Base-by-base conservation (phyloP, 2,888 invertebrate genomes). In the Rugalucina vietnamica region DNA sequence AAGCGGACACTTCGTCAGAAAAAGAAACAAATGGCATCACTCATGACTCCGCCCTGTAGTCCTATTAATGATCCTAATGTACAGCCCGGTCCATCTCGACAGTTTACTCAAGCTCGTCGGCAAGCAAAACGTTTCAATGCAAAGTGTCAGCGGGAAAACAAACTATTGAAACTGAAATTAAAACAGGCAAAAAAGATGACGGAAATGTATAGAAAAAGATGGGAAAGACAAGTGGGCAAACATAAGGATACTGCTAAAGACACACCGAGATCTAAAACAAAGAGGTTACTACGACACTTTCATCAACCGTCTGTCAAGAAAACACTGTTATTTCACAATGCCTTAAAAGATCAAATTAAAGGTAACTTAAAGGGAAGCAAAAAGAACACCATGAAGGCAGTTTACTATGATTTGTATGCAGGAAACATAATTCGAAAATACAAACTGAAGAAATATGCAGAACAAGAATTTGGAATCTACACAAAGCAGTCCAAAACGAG, bases 101-200 rank as follows among this genome's bases (percentile, higher is more conserved):
- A 54, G 54, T n/a, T n/a, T n/a, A 54, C 12, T 5, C 54, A 54
- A 21, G n/a, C 21, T 5, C n/a, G 21, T 21, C 12, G n/a, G n/a
- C 12, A 54, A 24, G n/a, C 12, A 21, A 21, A 12, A n/a, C 12
- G n/a, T n/a, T 14, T n/a, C 8, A 54, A n/a, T 5, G 54, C 54
- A n/a, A 81, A 81, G 57, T 81, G 81, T n/a, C 76, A 76, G 54
- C 24, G 81, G 24, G 76, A 76, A 29, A 76, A 76, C 8, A 43
- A n/a, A 39, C 27, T 29, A 32, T 54, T 76, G 50, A 65, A 54
- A 32, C 24, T 27, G n/a, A 57, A 75, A 34, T 57, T 76, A 49
- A 69, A 69, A 54, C 27, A 37, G n/a, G 39, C 24, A n/a, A 14
- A 49, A 24, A 57, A 39, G 37, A 74, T 71, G 50, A 21, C 39